Evolutionary conservation across 2,888 invertebrate species (phyloP).

Genomic region (Halictus quadricinctus): DNA sequence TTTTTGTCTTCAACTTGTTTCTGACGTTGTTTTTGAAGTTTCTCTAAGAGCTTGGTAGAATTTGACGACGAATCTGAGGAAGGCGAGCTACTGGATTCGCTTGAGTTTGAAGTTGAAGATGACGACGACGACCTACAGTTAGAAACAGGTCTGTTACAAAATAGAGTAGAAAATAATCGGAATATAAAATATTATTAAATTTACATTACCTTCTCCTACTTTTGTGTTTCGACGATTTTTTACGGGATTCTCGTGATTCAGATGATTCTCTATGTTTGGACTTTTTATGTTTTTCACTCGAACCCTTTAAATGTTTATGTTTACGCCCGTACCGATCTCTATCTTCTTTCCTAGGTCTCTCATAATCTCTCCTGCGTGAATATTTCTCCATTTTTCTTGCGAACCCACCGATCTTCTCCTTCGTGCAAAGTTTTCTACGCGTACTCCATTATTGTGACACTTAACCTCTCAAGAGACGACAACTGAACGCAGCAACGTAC

Average conservation of each 20-base stretch:
- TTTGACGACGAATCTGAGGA: slow-evolving; percentile 83
- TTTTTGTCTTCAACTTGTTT: slow-evolving; percentile 87
- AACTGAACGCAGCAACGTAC: background rate
- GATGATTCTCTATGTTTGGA: slow-evolving; percentile 62
- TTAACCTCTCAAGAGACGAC: slow-evolving; percentile 61
- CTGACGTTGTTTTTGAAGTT: slow-evolving; percentile 88
- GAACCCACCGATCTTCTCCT: background rate
- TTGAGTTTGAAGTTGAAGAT: slow-evolving; percentile 68
- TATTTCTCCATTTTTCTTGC: slow-evolving; percentile 66
- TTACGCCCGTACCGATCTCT: slow-evolving; percentile 31
- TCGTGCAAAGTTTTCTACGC: background rate
- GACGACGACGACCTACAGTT: slow-evolving; percentile 50
- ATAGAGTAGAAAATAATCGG: background rate
- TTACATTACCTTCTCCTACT: slow-evolving; percentile 67
- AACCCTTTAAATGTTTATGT: slow-evolving; percentile 59
- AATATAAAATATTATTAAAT: background rate
- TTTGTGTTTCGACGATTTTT: slow-evolving; percentile 72
- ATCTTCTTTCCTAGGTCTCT: slow-evolving; percentile 44
- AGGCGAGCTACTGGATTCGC: slow-evolving; percentile 65
- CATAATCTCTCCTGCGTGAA: slow-evolving; percentile 56
- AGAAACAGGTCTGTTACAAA: background rate
- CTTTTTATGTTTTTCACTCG: slow-evolving; percentile 66
- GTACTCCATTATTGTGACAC: background rate
- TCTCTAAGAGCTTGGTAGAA: slow-evolving; percentile 87
- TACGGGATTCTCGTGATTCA: slow-evolving; percentile 52